A percentile compares a stretch with the other conserved stretches of the same genome.
phyloP scores from a whole-genome alignment of 2,797 vertebrate genomes.

The Mormyrus hasselquistii region DNA sequence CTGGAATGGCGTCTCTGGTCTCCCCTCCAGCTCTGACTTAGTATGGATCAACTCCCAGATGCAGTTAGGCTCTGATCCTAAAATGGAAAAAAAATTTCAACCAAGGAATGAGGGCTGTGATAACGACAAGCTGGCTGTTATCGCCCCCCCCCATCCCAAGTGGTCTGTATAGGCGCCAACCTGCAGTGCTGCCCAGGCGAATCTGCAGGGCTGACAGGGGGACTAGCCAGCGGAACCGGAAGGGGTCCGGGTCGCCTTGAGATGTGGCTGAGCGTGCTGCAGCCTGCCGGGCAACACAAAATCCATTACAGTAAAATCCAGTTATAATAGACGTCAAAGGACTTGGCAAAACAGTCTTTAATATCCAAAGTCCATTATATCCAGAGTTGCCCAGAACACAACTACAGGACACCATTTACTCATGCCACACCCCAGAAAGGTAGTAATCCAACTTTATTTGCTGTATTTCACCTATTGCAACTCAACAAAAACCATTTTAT shows the following conservation, averaged over 20 bases:
- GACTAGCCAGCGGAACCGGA: slow-evolving; percentile 92
- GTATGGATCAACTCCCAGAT: slow-evolving; percentile 89
- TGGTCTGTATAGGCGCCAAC: slow-evolving; percentile 51
- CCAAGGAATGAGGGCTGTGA: neutral
- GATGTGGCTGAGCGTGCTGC: slow-evolving; percentile 60
- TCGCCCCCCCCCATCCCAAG: neutral
- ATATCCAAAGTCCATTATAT: neutral
- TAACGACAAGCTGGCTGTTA: neutral
- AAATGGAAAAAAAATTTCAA: neutral
- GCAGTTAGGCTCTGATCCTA: slow-evolving; percentile 79
- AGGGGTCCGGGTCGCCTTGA: slow-evolving; percentile 76
- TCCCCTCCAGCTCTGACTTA: slow-evolving; percentile 80
- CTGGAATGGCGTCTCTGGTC: slow-evolving; percentile 85
- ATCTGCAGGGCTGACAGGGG: slow-evolving; percentile 84
- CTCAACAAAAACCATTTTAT: neutral
- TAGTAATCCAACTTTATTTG: neutral
- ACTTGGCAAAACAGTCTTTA: neutral
- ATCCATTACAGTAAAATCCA: neutral
- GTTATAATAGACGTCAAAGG: neutral
- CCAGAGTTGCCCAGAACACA: neutral
- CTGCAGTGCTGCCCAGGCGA: slow-evolving; percentile 73
- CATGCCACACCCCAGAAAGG: neutral
- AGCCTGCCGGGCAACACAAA: slow-evolving; percentile 42
- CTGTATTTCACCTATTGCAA: neutral
- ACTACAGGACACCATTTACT: neutral